phyloP scores from a whole-genome alignment of 1,140 invertebrate genomes.

The Euura saliciscinereae region DNA sequence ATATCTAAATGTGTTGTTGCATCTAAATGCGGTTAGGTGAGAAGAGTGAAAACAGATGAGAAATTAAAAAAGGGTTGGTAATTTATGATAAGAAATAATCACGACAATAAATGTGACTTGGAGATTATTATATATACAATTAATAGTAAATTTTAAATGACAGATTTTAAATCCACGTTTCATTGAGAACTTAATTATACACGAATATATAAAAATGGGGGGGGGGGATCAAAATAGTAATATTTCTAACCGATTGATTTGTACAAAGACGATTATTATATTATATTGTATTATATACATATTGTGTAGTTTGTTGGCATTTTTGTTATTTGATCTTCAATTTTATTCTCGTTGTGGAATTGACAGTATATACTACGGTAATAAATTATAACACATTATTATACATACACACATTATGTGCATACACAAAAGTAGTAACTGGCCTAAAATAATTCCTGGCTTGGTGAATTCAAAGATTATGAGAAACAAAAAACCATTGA shows the following conservation, averaged over 20 bases:
- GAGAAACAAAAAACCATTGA: conserved; percentile 21
- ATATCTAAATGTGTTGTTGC: conserved; percentile 3
- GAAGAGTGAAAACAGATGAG: background rate
- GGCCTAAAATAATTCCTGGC: conserved; percentile 53
- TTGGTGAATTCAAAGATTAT: conserved; percentile 27
- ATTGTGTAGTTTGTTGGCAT: background rate
- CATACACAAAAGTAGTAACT: conserved; percentile 48
- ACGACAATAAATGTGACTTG: conserved; percentile 3
- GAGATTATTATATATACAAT: background rate
- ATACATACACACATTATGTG: conserved; percentile 2
- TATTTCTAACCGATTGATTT: background rate
- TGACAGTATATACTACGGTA: background rate
- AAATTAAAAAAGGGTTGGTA: background rate
- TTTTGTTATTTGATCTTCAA: background rate
- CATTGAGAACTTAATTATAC: too few relatives aligned
- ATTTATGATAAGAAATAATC: background rate
- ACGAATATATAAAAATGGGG: too few relatives aligned
- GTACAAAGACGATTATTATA: background rate
- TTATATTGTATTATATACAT: background rate
- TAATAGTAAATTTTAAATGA: too few relatives aligned
- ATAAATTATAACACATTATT: background rate
- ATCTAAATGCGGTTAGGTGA: background rate
- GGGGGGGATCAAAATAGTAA: too few relatives aligned
- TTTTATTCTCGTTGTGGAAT: background rate
- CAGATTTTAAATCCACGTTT: too few relatives aligned